A percentile compares a stretch with the other conserved stretches of the same genome.
These are phyloP conservation scores for Melozone crissalis DNA, from an alignment of 2,113 vertebrate species.

Conservation along the genomic window DNA sequence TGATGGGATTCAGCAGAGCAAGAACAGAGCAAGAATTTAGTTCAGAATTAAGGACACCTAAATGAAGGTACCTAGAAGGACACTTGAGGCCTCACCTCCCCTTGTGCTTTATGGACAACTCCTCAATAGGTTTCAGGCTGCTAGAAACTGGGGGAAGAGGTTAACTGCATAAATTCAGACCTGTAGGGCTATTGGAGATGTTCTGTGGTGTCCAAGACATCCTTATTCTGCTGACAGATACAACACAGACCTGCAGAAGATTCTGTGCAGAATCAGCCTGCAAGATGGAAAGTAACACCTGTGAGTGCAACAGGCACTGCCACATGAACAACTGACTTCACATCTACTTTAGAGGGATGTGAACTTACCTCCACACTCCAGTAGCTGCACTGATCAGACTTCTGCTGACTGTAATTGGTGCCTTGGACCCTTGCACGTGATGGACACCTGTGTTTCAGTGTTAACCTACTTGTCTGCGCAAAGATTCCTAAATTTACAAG, in stretches of 20 bases:
- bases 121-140: not conserved
- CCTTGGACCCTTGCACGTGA: not conserved
- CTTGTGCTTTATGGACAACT: not conserved
- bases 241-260: not conserved
- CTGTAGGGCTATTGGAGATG: not conserved
- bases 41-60: not conserved
- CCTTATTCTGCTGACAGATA: not conserved
- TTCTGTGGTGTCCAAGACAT: not conserved
- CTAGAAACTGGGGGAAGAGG: not conserved
- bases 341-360: not conserved
- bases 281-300: not conserved
- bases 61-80: not conserved
- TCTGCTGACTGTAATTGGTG: not conserved
- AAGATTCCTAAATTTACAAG: not conserved
- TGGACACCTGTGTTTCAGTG: not conserved
- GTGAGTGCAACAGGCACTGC: not conserved
- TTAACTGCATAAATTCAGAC: not conserved
- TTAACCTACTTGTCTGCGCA: not conserved
- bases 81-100: not conserved
- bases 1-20: not conserved
- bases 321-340: not conserved
- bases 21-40: not conserved
- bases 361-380: not conserved
- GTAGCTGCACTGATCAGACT: not conserved
- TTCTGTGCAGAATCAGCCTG: not conserved